Base-by-base conservation (phyloP, 2,113 vertebrate species). In the Chaenocephalus aceratus region DNA sequence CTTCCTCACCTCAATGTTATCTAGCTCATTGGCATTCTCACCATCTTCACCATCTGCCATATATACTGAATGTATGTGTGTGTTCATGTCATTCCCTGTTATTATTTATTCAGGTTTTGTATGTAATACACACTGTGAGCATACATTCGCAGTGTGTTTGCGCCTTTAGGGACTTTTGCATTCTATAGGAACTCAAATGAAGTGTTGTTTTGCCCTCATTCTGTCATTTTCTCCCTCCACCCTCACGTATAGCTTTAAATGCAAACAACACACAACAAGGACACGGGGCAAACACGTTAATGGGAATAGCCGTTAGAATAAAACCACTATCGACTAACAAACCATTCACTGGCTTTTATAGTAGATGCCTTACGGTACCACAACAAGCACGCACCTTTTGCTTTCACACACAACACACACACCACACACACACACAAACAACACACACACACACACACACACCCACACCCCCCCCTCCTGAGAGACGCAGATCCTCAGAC, bases 41-140 rank as follows among this genome's bases (percentile, higher is more conserved):
- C 61, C 4, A 16, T 51, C 52, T 34, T 10, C 46, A 46, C 92
- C 91, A 91, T 89, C 90, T 91, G 89, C 77, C 68, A 59, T n/a
- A 1, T 21, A 34, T 4, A 34, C 51, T 48, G 53, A 12, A 49
- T 57, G 26, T 14, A 13, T 21, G 45, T 34, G 45, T 51, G 75
- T 72, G 52, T 81, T 58, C 41, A 18, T 68, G 75, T 78, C 52
- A 7, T 77, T 44, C 26, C 9, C n/a, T 62, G 53, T 78, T 83
- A 57, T 75, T 79, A 76, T 77, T 71, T 68, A 75, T 62, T 5
- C 56, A 68, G 51, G 26, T 72, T 71, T 49, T 72, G 23, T n/a
- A 74, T 72, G 74, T 64, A 53, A 44, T 26, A 51, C 30, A 66
- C 57, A 63, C 44, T 44, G 45, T 14, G n/a, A 76, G 51, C 30